A percentile compares a stretch with the other conserved stretches of the same genome.
Evolutionary conservation across 2,797 vertebrate species (phyloP).

Genomic region (Coregonus suidteri): DNA sequence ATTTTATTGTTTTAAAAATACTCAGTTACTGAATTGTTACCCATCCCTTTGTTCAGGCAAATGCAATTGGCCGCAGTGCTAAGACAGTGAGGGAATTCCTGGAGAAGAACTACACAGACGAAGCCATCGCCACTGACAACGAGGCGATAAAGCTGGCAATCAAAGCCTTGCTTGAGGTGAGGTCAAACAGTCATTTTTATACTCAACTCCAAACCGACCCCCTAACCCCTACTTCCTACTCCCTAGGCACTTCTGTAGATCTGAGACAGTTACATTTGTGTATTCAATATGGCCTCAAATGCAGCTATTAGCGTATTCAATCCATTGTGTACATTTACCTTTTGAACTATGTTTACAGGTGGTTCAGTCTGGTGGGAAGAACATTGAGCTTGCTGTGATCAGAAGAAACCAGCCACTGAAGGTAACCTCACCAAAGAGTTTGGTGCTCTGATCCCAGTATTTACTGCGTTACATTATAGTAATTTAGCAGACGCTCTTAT

Average conservation of each 20-base stretch:
- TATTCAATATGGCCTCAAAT: neutral
- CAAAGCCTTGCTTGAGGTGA: constrained; percentile 86
- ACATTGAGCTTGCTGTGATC: constrained; percentile 80
- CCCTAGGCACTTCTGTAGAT: neutral
- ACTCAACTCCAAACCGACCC: neutral
- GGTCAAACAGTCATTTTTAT: constrained; percentile 17
- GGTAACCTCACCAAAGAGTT: constrained; percentile 50
- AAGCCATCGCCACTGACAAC: constrained; percentile 78
- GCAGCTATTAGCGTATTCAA: no score
- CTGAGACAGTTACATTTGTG: neutral
- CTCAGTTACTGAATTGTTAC: neutral
- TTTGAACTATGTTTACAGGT: constrained; percentile 53
- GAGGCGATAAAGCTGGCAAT: constrained; percentile 82
- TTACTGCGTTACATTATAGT: neutral
- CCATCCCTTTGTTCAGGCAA: constrained; percentile 67
- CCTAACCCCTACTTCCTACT: neutral
- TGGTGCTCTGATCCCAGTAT: neutral
- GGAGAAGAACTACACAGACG: constrained; percentile 86
- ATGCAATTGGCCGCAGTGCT: constrained; percentile 81
- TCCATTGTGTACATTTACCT: neutral
- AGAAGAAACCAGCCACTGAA: constrained; percentile 82
- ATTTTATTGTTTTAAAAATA: neutral
- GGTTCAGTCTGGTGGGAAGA: constrained; percentile 86
- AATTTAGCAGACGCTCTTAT: no score
- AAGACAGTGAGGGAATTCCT: constrained; percentile 85